phyloP scores from a whole-genome alignment of 2,113 vertebrate species.

The Tenrec ecaudatus region DNA sequence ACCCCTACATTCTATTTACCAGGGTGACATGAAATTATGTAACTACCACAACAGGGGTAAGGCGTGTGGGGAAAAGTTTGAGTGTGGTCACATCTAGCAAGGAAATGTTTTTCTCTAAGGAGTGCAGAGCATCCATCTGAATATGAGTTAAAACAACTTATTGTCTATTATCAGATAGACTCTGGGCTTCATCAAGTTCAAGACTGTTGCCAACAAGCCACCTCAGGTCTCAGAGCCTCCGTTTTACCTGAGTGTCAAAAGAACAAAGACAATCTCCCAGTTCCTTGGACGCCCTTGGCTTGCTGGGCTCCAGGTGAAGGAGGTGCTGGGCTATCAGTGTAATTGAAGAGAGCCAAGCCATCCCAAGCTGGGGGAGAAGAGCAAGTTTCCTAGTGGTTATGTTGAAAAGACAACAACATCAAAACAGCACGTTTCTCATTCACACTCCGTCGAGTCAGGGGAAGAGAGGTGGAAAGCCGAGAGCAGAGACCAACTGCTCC shows the following conservation, averaged over 20 bases:
- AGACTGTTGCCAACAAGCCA: neutral
- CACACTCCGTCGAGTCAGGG: neutral
- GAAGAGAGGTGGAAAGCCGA: neutral
- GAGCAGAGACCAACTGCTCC: neutral
- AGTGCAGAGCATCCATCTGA: neutral
- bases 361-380: neutral
- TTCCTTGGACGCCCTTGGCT: neutral
- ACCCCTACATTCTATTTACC: too few species aligned
- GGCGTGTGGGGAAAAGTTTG: neutral
- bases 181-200: neutral
- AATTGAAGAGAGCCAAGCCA: neutral
- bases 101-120: neutral
- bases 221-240: neutral
- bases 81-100: neutral
- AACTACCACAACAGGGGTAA: neutral
- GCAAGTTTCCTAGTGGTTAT: neutral
- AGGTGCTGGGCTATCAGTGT: neutral
- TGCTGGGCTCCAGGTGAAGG: neutral
- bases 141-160: slow-evolving; percentile 13
- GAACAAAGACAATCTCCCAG: neutral
- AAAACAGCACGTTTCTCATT: neutral
- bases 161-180: neutral
- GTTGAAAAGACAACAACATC: neutral
- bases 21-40: too few species aligned
- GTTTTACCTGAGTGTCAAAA: neutral